Evolutionary conservation across 35 echinoderm and acorn worm species (phyloP), one percentile per base, ranked within the genome.

Genomic region (Stichopus chloronotus): DNA sequence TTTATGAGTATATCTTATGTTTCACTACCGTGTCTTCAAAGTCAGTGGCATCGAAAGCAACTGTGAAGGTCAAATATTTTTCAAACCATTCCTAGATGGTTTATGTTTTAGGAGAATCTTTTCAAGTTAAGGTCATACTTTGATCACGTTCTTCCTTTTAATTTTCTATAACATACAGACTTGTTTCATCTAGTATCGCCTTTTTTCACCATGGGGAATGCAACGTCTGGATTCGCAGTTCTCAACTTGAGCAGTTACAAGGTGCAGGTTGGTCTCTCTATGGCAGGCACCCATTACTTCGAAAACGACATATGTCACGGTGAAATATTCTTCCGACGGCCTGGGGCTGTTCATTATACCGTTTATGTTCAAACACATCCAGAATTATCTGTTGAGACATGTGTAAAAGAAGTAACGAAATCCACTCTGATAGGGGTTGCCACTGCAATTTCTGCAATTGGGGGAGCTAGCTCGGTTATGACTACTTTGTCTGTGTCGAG

Each of bases 181-280:
- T 74, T 74, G 69, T 4, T 14, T 74, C 69, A 74, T 74, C 69
- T 5, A 74, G 9, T 19, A 10, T 5, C 5, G 69, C 17, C 17
- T 78, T 79, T 79, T 10, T 21, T 25, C 78, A 79, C 19, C 1
- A 79, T 79, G 19, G 83, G 83, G 83, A 55, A 86, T 86, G 83
- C 53, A 13, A 55, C 83, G 56, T 86, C 83, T 69, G 87, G 87
- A 52, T 90, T 90, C 57, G 87, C 23, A 6, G 87, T 90, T 52
- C 87, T 90, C 8, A 90, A 90, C 57, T 90, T 90, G 30, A 90
- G 87, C 59, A 90, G 87, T 25, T 72, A 90, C 87, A 69, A 13
- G 3, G 14, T 90, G 58, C 25, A 90, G 21, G 69, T 90, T 8
- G 87, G 87, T 7, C 87, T 90, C 23, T 69, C 59, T 69, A 90